Evolutionary conservation across 2,888 invertebrate species (phyloP).

Genomic region (Sceliomorpha sp.): DNA sequence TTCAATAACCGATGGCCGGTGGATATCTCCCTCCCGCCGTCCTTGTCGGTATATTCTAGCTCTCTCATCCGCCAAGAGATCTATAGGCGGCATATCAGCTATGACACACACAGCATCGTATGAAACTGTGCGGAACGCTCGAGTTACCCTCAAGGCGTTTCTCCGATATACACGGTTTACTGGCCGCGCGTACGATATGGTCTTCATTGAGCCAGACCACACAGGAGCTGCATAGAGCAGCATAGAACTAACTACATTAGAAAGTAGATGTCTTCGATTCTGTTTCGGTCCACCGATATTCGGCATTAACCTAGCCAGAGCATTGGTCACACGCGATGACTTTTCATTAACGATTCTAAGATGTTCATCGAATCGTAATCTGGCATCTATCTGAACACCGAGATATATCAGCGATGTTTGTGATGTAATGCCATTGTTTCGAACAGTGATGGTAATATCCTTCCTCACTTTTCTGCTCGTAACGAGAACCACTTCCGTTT

Average conservation of each 20-base stretch:
- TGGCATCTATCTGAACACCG: constrained; percentile 38
- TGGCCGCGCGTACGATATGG: neutral
- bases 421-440: constrained; percentile 20
- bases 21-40: neutral
- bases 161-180: neutral
- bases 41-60: constrained; percentile 3
- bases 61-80: constrained; percentile 2
- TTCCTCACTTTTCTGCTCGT: constrained; percentile 24
- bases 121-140: constrained; percentile 4
- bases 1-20: neutral
- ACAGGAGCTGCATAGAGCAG: constrained; percentile 15
- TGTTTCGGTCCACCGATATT: constrained; percentile 5
- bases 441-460: constrained; percentile 31
- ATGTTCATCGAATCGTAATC: constrained; percentile 9
- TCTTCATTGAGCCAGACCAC: constrained; percentile 8
- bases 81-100: constrained; percentile 5
- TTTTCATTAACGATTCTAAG: neutral
- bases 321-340: neutral
- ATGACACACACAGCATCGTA: constrained; percentile 1
- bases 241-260: constrained; percentile 25
- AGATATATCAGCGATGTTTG: constrained; percentile 43
- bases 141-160: neutral
- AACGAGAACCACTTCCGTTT: constrained; percentile 35
- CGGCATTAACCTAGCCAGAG: constrained; percentile 5
- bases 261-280: constrained; percentile 20